phyloP scores from a whole-genome alignment of 2,113 vertebrate species.

The Platysternon megacephalum region DNA sequence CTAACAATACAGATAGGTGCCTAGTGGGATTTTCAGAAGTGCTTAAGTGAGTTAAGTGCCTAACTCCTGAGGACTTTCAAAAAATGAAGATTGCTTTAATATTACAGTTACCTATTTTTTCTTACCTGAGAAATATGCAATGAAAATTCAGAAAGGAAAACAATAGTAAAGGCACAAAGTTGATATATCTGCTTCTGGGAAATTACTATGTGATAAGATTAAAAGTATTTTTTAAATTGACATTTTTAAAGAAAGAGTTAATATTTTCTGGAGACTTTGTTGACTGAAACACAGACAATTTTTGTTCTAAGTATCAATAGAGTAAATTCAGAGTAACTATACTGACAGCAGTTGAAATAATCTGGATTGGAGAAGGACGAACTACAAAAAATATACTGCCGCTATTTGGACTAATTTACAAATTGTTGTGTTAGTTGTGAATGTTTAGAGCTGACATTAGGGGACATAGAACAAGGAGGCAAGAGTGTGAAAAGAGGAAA shows the following conservation, averaged over 20 bases:
- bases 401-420: neutral
- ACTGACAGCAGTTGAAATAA: neutral
- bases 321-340: neutral
- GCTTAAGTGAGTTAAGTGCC: neutral
- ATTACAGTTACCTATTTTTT: neutral
- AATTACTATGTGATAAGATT: neutral
- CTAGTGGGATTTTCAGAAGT: no score
- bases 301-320: neutral
- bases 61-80: neutral
- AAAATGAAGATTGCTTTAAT: neutral
- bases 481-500: neutral
- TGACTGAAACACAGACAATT: neutral
- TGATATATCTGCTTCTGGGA: neutral
- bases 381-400: neutral
- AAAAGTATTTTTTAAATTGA: neutral
- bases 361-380: neutral
- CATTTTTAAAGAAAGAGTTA: neutral
- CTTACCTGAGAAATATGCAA: neutral
- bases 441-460: neutral
- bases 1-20: no score
- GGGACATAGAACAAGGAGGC: neutral
- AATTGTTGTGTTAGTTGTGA: neutral
- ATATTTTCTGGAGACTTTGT: neutral
- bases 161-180: neutral
- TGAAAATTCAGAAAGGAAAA: slow-evolving; percentile 4